Evolutionary conservation across 2,888 invertebrate species (phyloP).

Genomic region (Choristoneura rosaceana): DNA sequence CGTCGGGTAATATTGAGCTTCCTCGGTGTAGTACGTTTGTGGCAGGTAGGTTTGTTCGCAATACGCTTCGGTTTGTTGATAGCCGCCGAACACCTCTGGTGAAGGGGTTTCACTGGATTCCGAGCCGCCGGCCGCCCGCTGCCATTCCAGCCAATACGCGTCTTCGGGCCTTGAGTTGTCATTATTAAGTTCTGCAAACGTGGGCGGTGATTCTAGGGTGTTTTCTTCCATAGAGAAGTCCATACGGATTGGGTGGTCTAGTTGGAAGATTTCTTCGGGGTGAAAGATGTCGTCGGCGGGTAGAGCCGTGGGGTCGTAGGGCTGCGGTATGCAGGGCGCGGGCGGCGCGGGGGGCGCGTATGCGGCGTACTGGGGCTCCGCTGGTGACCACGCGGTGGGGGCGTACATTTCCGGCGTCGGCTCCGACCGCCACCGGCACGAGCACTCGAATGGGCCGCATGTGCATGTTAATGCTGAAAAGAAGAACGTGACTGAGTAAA

Average conservation of each 20-base stretch:
- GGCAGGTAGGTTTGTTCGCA: conserved; percentile 72
- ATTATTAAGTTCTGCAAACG: conserved; percentile 89
- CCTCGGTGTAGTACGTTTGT: conserved; percentile 76
- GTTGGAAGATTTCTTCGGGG: conserved; percentile 91
- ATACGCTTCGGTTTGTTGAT: conserved; percentile 73
- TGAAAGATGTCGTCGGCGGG: conserved; percentile 89
- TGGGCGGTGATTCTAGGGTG: conserved; percentile 87
- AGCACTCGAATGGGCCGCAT: conserved; percentile 91
- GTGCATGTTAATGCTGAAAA: conserved; percentile 87
- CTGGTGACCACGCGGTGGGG: conserved; percentile 68
- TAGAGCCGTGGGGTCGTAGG: conserved; percentile 86
- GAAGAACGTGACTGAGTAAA: conserved; percentile 42
- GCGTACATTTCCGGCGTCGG: conserved; percentile 67
- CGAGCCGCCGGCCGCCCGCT: conserved; percentile 75
- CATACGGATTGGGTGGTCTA: conserved; percentile 89
- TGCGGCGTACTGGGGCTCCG: conserved; percentile 67
- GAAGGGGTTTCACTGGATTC: conserved; percentile 85
- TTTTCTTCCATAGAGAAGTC: conserved; percentile 85
- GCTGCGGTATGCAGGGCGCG: conserved; percentile 64
- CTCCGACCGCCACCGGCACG: conserved; percentile 84
- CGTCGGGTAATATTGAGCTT: conserved; percentile 72
- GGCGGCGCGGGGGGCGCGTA: conserved; percentile 65
- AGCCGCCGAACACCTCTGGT: conserved; percentile 81
- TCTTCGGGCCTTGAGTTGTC: conserved; percentile 88
- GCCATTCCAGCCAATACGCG: conserved; percentile 86